Evolutionary conservation across 1,140 invertebrate species (phyloP), one percentile per base, ranked within the genome.

Genomic region (Panagrolaimus sp.): DNA sequence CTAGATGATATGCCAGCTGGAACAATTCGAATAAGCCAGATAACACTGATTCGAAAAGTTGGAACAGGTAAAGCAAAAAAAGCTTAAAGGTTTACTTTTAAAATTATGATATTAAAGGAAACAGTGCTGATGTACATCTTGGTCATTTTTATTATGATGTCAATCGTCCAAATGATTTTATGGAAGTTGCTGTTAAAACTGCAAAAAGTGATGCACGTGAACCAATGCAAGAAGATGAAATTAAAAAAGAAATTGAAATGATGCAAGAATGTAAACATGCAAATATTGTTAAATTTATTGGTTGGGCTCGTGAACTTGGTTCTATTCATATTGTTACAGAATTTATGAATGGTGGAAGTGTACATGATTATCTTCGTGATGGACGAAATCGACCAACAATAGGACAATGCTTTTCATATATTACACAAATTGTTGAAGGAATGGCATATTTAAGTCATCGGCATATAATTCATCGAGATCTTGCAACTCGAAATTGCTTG

Each of bases 401-500:
- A 16, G 16, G 25, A 83, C 91, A 97, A 84, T 86, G 97, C 14
- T 91, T 96, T 8, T 92, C 91, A 13, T 98, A 95, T 84, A 91
- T 93, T 0, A 95, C 91, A 84, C 94, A 98, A 88, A 90, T 97
- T 3, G 92, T 93, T 1, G 87, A 91, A 71, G 95, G 94, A 63
- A 97, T 98, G 93, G 92, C 96, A 77, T 98, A 96, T 85, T 86
- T 98, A 61, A 89, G 92, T 7, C 93, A 91, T 5, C 89, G 91
- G 86, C 88, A 91, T 89, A 96, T 92, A 81, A 71, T 98, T 51
- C 95, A 98, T 84, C 88, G 95, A 70, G 96, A 98, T 86, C 87
- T 99, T 75, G 96, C 96, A 0, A 95, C 96, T 0, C 88, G 96
- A 65, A 98, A 98, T 85, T 91, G 98, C 13, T 75, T 72, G 71